Percentiles rank a stretch among this genome's conserved stretches.
Evolutionary conservation across 2,797 vertebrate species (phyloP).

Genomic region (Ptychadena robeensis): DNA sequence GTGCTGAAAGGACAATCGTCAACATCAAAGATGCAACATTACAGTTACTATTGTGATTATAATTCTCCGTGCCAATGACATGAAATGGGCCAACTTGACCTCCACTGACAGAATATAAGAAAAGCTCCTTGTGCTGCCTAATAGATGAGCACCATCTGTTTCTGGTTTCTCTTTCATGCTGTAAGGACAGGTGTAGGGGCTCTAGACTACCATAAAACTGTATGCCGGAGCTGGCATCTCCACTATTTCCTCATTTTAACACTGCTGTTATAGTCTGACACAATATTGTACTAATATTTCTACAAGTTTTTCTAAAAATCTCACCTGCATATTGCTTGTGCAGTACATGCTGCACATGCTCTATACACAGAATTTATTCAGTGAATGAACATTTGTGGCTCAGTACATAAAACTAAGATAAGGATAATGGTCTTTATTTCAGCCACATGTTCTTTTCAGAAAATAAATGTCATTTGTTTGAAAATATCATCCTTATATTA

Average conservation of each 20-base stretch:
- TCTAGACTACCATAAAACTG: not conserved
- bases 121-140: constrained; percentile 13
- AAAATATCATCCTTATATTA: too few species aligned
- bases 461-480: too few species aligned
- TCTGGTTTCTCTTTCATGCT: constrained; percentile 24
- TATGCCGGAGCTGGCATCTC: not conserved
- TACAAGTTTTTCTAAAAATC: not conserved
- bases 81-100: constrained; percentile 30
- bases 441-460: too few species aligned
- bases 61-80: constrained; percentile 22
- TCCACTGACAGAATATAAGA: constrained; percentile 9
- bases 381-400: too few species aligned
- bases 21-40: not conserved
- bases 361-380: too few species aligned
- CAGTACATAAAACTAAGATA: too few species aligned
- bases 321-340: not conserved
- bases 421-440: too few species aligned
- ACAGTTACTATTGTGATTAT: constrained; percentile 3
- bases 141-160: constrained; percentile 43
- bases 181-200: constrained; percentile 30
- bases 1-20: constrained; percentile 40
- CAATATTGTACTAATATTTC: not conserved
- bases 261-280: constrained; percentile 12
- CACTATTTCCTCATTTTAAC: not conserved
- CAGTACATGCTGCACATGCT: too few species aligned